These are phyloP conservation scores for Macrosoma leucophasiata DNA, from an alignment of 2,888 invertebrate species.

Conservation along the genomic window DNA sequence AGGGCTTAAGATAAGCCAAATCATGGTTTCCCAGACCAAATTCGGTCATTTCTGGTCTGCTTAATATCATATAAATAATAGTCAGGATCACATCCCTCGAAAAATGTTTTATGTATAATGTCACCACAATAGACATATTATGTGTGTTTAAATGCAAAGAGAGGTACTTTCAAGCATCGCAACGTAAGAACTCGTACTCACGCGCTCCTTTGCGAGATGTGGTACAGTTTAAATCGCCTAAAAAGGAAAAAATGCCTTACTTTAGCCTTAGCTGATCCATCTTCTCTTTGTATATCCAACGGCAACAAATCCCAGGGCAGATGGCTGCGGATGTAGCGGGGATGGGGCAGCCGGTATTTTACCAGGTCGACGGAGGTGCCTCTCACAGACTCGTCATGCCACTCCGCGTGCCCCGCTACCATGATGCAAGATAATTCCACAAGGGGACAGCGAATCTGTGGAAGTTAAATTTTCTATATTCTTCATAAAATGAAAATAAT, in stretches of 20 bases:
- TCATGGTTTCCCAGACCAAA: too few species aligned
- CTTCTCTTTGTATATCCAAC: conserved; percentile 75
- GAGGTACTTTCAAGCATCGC: too few species aligned
- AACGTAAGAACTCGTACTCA: too few species aligned
- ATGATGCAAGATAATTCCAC: conserved; percentile 82
- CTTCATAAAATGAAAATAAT: neutral
- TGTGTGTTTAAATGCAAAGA: too few species aligned
- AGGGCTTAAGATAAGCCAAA: too few species aligned
- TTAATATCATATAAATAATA: too few species aligned
- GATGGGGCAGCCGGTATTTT: conserved; percentile 77
- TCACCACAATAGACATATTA: too few species aligned
- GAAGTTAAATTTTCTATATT: conserved; percentile 2
- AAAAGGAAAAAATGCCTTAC: conserved; percentile 46
- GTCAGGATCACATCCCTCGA: too few species aligned
- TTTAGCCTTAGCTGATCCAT: conserved; percentile 81
- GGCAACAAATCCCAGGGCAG: conserved; percentile 84
- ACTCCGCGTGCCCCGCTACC: conserved; percentile 76
- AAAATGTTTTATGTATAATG: too few species aligned
- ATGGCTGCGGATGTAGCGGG: conserved; percentile 85
- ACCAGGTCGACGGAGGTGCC: conserved; percentile 85
- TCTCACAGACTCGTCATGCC: conserved; percentile 75
- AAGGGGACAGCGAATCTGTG: conserved; percentile 81
- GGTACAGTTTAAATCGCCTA: too few species aligned
- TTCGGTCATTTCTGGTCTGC: too few species aligned
- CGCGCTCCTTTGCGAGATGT: too few species aligned